Percentiles rank a stretch among this genome's conserved stretches.
phyloP scores from a whole-genome alignment of 2,113 vertebrate species.

The Passer montanus region DNA sequence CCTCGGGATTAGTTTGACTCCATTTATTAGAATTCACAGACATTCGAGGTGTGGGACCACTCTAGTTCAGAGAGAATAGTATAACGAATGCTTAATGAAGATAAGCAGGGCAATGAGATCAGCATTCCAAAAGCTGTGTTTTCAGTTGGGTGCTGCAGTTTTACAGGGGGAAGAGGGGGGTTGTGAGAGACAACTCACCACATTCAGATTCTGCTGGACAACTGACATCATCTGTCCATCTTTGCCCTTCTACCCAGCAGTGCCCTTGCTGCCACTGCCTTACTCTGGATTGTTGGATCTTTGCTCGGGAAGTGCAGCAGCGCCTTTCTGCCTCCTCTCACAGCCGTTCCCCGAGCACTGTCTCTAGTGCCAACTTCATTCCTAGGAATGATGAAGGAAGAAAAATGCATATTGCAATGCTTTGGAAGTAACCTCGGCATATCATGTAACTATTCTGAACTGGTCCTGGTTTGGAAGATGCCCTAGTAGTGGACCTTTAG shows the following conservation, averaged over 20 bases:
- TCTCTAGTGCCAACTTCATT: background rate
- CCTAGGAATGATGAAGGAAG: background rate
- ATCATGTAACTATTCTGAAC: background rate
- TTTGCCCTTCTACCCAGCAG: background rate
- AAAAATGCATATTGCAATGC: background rate
- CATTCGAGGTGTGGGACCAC: constrained; percentile 25
- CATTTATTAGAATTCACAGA: constrained; percentile 53
- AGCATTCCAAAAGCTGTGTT: background rate
- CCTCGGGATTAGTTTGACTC: constrained; percentile 54
- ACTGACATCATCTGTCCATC: background rate
- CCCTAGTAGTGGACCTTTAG: background rate
- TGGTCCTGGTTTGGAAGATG: background rate
- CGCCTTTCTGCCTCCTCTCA: background rate
- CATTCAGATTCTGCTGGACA: background rate
- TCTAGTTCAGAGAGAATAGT: constrained; percentile 52
- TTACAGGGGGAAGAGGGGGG: background rate
- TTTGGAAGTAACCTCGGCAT: background rate
- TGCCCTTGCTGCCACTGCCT: background rate
- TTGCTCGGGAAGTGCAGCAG: background rate
- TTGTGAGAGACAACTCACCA: background rate
- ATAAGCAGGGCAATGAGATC: constrained; percentile 29
- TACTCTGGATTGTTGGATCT: background rate
- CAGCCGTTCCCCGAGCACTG: background rate
- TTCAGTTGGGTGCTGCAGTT: background rate
- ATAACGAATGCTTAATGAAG: constrained; percentile 61